phyloP scores from a whole-genome alignment of 2,888 invertebrate genomes.

The Caenorhabditis becei region DNA sequence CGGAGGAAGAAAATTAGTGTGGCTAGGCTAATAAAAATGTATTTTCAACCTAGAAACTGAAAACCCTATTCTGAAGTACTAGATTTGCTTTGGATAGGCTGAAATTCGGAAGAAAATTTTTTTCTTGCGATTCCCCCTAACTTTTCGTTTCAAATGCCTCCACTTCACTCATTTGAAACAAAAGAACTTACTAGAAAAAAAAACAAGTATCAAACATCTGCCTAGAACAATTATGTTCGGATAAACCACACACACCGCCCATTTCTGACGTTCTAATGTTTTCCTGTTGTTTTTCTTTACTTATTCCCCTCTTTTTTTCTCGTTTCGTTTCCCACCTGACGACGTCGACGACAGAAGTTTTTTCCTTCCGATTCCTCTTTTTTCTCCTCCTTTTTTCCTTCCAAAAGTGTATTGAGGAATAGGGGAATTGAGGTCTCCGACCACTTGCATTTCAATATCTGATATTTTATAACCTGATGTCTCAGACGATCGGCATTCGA shows the following conservation, averaged over 20 bases:
- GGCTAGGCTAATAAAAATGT: too few relatives aligned
- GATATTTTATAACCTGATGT: constrained; percentile 1
- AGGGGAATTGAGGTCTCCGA: too few relatives aligned
- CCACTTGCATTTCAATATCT: constrained; percentile 9
- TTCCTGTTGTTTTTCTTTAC: constrained; percentile 41
- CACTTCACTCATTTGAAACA: constrained; percentile 1
- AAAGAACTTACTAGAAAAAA: background rate
- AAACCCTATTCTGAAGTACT: too few relatives aligned
- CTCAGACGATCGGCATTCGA: constrained; percentile 20
- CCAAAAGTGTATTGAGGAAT: too few relatives aligned
- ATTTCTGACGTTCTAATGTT: constrained; percentile 49
- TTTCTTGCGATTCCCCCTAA: too few relatives aligned
- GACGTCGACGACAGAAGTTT: constrained; percentile 8
- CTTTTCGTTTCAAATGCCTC: too few relatives aligned
- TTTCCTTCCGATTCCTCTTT: background rate
- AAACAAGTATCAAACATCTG: constrained; percentile 51
- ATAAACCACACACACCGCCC: constrained; percentile 34
- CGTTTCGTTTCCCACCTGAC: background rate
- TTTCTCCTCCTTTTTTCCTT: background rate
- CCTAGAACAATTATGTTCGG: constrained; percentile 54
- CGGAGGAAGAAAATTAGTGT: too few relatives aligned
- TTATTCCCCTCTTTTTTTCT: constrained; percentile 6
- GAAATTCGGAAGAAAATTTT: too few relatives aligned
- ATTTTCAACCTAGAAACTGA: too few relatives aligned
- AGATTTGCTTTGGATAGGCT: too few relatives aligned